Evolutionary conservation across 37 sponge, comb jelly and placozoan genomes (phyloP).

Genomic region (Chondrilla cf. caribensis): DNA sequence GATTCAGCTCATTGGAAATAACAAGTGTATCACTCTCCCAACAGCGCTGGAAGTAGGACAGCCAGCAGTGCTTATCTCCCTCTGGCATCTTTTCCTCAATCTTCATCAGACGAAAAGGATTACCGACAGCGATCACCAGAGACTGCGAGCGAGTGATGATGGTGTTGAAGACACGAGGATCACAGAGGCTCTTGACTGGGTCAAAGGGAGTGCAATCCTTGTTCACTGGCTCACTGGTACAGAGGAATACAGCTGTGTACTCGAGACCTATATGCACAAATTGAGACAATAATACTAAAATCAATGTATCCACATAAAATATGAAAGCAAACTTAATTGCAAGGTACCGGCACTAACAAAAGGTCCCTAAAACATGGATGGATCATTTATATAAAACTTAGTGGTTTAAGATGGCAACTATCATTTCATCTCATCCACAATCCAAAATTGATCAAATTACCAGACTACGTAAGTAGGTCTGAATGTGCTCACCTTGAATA

Average conservation of each 20-base stretch:
- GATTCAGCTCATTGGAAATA: neutral
- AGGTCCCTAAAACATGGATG: too few relatives aligned
- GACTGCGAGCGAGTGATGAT: constrained; percentile 56
- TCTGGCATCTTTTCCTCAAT: constrained; percentile 36
- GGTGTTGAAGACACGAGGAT: constrained; percentile 68
- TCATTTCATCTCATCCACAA: too few relatives aligned
- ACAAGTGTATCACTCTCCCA: neutral
- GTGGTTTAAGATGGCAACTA: too few relatives aligned
- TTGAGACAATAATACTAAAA: too few relatives aligned
- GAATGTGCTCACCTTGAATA: constrained; percentile 20
- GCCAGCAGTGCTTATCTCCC: constrained; percentile 4
- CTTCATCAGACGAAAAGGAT: constrained; percentile 39
- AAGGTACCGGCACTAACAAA: too few relatives aligned
- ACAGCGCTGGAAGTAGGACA: constrained; percentile 3
- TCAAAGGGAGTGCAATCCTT: constrained; percentile 22
- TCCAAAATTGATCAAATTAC: too few relatives aligned
- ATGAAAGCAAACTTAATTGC: too few relatives aligned
- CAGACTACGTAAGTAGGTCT: too few relatives aligned
- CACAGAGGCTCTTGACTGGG: constrained; percentile 67
- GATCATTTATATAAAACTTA: too few relatives aligned
- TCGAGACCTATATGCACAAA: constrained; percentile 68
- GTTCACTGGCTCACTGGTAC: constrained; percentile 50
- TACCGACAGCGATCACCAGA: constrained; percentile 61
- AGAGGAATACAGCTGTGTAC: constrained; percentile 52
- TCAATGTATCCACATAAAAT: too few relatives aligned